Percentiles rank a stretch among this genome's conserved stretches.
phyloP scores from a whole-genome alignment of 2,113 vertebrate species.

The Picathartes gymnocephalus region DNA sequence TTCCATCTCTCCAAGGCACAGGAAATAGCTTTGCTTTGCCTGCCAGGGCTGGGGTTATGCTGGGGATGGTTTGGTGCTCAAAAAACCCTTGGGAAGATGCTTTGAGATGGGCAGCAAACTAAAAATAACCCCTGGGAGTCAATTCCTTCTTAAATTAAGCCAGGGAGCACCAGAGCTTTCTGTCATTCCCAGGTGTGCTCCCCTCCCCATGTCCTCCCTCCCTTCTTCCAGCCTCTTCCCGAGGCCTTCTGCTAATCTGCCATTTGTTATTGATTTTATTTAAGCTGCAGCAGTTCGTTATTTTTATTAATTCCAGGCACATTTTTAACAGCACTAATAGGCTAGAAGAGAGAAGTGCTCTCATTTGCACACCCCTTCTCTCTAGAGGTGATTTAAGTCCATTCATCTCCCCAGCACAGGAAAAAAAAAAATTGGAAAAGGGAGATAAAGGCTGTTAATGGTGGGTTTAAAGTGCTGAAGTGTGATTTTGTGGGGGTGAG shows the following conservation, averaged over 20 bases:
- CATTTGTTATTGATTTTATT: background rate
- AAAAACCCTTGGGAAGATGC: background rate
- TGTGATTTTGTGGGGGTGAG: background rate
- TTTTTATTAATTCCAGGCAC: background rate
- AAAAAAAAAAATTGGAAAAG: background rate
- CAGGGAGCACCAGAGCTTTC: background rate
- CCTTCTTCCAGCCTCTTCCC: background rate
- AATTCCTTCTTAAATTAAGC: background rate
- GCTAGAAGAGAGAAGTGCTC: background rate
- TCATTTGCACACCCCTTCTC: background rate
- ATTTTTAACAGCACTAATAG: background rate
- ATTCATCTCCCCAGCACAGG: background rate
- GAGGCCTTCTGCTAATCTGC: background rate
- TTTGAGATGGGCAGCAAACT: background rate
- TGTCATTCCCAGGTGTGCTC: background rate
- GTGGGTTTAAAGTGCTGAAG: background rate
- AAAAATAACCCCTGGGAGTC: background rate
- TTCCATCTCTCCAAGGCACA: background rate
- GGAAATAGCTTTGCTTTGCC: background rate
- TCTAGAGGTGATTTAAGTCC: background rate
- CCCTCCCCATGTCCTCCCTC: background rate
- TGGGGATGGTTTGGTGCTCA: background rate
- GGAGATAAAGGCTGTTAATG: background rate
- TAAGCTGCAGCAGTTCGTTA: background rate
- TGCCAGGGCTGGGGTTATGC: background rate